Base-by-base conservation (phyloP, 2,888 invertebrate genomes). In the Rhagonycha fulva region DNA sequence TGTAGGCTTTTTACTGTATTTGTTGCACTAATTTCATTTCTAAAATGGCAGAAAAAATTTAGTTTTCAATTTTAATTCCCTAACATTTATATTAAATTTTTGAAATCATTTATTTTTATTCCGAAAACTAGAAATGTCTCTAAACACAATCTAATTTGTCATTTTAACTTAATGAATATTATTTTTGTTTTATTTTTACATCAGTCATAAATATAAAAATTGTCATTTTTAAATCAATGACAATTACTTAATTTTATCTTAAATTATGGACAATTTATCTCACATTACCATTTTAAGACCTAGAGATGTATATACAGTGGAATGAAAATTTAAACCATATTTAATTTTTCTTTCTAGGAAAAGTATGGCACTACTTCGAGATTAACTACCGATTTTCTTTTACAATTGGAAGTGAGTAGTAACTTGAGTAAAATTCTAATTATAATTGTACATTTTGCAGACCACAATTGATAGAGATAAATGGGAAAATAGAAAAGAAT, bases 401-500 rank as follows among this genome's bases (percentile, higher is more conserved):
- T 73, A 7, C 60, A 63, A 19, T 62, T 73, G 10, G 73, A 73
- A 73, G 73, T 73, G 24, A 69, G 28, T 28, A 19, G 9, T 23
- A 47, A 32, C n/a, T 32, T 0, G n/a, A 47, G n/a, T n/a, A n/a
- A 2, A n/a, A 47, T n/a, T 47, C 47, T 2, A n/a, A 47, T 47
- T 7, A 26, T 23, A 70, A 70, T 23, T 61, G 14, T 11, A 23
- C n/a, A 14, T 14, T 14, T 68, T 68, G 12, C 2, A 60, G 61
- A 24, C 30, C 24, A 14, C n/a, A 75, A 75, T 72, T 60, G 75
- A 78, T 62, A 14, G 72, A 14, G 69, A 76, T n/a, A 75, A 72
- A 63, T 75, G 72, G 78, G 61, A 74, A 61, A 70, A 68, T 10
- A 70, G 78, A 60, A 71, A 69, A 19, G 74, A 78, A 19, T 78